phyloP scores from a whole-genome alignment of 2,888 invertebrate genomes.

The Strigamia maritima region DNA sequence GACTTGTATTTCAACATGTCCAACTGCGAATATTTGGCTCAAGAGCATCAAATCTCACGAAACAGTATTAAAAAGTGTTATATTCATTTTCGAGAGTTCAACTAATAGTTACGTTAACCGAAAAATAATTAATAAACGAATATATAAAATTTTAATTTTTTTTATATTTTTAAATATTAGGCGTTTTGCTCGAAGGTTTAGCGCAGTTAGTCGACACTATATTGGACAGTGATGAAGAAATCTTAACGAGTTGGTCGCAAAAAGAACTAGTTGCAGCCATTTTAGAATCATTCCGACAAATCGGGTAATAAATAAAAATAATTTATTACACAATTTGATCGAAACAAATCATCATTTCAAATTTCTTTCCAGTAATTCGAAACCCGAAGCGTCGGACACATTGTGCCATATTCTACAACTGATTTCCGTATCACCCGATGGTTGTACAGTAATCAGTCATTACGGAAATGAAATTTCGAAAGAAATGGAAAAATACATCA shows the following conservation, averaged over 20 bases:
- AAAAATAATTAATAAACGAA: background rate
- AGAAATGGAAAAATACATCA: background rate
- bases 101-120: constrained; percentile 29
- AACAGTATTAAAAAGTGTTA: background rate
- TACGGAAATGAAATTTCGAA: background rate
- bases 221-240: constrained; percentile 29
- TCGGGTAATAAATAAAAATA: constrained; percentile 32
- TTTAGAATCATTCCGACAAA: constrained; percentile 35
- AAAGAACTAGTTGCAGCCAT: constrained; percentile 21
- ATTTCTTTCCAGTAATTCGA: background rate
- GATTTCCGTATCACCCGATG: background rate
- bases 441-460: background rate
- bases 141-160: no score
- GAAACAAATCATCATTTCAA: no score
- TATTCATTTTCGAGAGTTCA: constrained; percentile 33
- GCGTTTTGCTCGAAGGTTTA: background rate
- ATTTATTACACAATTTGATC: no score
- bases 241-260: constrained; percentile 2
- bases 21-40: background rate
- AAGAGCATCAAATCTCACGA: background rate
- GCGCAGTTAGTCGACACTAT: constrained; percentile 34
- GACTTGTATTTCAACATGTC: background rate
- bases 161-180: background rate
- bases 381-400: background rate
- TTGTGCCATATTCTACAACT: constrained; percentile 35